Conservation (phyloP, 2,797 vertebrate species). For the Chelmon rostratus region DNA sequence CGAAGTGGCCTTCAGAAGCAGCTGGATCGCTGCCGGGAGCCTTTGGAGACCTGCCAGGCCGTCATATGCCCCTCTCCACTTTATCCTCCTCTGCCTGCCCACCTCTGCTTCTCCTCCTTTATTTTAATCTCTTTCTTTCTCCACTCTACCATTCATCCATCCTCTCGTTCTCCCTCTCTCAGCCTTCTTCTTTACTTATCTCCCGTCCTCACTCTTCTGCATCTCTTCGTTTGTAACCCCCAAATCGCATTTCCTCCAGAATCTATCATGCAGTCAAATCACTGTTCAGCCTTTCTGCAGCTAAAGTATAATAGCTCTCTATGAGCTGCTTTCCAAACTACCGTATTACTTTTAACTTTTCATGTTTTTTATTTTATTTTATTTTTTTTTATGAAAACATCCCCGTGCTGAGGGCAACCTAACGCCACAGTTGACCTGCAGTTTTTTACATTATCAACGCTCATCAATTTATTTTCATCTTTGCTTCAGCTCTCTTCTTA, state of each 20-base stretch:
- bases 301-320: conserved; percentile 22
- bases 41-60: conserved; percentile 61
- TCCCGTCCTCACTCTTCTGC: conserved; percentile 23
- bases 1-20: conserved; percentile 65
- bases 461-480: background rate
- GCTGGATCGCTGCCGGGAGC: conserved; percentile 57
- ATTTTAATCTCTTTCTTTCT: conserved; percentile 43
- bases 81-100: conserved; percentile 51
- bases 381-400: background rate
- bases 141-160: conserved; percentile 1
- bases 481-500: background rate
- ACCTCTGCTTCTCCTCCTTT: conserved; percentile 42
- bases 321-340: conserved; percentile 13
- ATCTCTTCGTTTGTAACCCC: conserved; percentile 11
- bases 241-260: conserved; percentile 11
- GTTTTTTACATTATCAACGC: too few relatives aligned
- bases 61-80: conserved; percentile 49
- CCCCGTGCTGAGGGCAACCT: background rate
- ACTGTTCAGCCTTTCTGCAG: conserved; percentile 16
- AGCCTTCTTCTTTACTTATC: conserved; percentile 16
- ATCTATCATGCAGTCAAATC: conserved; percentile 42
- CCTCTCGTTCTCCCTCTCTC: conserved; percentile 20
- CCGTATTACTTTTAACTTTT: conserved; percentile 15
- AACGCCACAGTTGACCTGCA: background rate
- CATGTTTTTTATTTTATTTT: too few relatives aligned